phyloP scores from a whole-genome alignment of 2,888 invertebrate genomes.

The Conops quadrifasciatus region DNA sequence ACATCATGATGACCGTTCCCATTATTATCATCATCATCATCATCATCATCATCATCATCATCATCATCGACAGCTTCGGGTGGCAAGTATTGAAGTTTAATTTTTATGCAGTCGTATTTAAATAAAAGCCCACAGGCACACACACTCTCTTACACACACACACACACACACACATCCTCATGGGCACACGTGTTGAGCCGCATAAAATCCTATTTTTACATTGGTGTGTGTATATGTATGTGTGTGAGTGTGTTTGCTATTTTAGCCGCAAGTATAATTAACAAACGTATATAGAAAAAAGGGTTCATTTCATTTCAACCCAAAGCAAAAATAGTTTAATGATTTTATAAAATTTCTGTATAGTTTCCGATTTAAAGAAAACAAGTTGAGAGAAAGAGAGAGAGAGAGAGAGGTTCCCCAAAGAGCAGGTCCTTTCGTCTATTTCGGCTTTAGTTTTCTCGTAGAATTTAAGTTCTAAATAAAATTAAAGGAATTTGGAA shows the following conservation, averaged over 20 bases:
- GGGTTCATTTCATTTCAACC: too few species aligned
- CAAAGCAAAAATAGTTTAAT: neutral
- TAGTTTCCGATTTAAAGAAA: too few species aligned
- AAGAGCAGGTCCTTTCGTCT: too few species aligned
- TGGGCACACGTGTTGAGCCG: constrained; percentile 38
- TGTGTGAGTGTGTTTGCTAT: constrained; percentile 30
- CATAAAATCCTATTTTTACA: neutral
- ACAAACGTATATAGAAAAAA: neutral
- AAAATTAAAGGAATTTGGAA: too few species aligned
- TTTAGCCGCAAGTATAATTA: constrained; percentile 35
- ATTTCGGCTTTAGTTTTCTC: too few species aligned
- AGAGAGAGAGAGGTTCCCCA: too few species aligned
- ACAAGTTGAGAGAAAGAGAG: too few species aligned
- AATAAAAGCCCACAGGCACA: constrained; percentile 45
- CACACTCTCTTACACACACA: constrained; percentile 45
- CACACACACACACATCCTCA: constrained; percentile 28
- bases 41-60: constrained; percentile 39
- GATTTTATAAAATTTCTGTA: too few species aligned
- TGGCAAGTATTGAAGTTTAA: constrained; percentile 32
- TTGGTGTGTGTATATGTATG: constrained; percentile 25
- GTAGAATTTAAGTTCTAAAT: too few species aligned
- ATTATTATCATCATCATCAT: constrained; percentile 43
- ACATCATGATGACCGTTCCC: constrained; percentile 41
- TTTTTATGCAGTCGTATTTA: constrained; percentile 29
- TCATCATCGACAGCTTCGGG: constrained; percentile 38